Base-by-base conservation (phyloP, 2,888 invertebrate genomes). In the Parelbella ahira region DNA sequence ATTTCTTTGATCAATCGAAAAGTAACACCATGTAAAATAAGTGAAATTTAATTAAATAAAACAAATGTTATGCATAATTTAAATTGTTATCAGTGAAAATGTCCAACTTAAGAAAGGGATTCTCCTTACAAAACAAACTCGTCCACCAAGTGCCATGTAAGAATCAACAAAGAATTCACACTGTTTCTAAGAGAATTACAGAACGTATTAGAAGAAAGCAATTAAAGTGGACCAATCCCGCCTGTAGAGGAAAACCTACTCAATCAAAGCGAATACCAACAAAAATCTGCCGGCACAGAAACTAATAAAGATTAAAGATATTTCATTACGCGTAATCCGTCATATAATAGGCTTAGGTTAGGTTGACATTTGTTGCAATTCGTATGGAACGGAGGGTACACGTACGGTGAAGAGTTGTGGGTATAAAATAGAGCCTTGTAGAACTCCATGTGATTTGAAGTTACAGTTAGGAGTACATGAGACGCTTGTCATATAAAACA, bases 231-330 rank as follows among this genome's bases (percentile, higher is more conserved):
- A 29, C 28, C 44, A 48, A 47, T 47, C 46, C 48, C 39, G 44
- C 27, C 10, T 24, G 34, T 45, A 48, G 37, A 57, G 57, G 63
- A 60, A 63, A 58, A 60, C 58, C 59, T 60, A 59, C 50, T 56
- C 53, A 56, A 61, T 60, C 56, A 52, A 53, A 48, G 51, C 47
- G 52, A 55, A 58, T 56, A 47, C 51, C 49, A 47, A 54, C 54
- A 60, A 45, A 50, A 53, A 60, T 58, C 56, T 58, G 55, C 51
- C 43, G 46, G 45, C 54, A 49, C 43, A 50, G 50, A 54, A 60
- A 66, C 76, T 79, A 78, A 79, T 78, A 81, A 73, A 83, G 84
- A 84, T 83, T 83, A 83, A 82, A 83, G 74, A 82, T 84, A 83
- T 83, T 83, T 81, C 84, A 83, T 83, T 84, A 84, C 83, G 56